Base-by-base conservation (phyloP, 2,797 vertebrate species). In the Delichon dasypus region DNA sequence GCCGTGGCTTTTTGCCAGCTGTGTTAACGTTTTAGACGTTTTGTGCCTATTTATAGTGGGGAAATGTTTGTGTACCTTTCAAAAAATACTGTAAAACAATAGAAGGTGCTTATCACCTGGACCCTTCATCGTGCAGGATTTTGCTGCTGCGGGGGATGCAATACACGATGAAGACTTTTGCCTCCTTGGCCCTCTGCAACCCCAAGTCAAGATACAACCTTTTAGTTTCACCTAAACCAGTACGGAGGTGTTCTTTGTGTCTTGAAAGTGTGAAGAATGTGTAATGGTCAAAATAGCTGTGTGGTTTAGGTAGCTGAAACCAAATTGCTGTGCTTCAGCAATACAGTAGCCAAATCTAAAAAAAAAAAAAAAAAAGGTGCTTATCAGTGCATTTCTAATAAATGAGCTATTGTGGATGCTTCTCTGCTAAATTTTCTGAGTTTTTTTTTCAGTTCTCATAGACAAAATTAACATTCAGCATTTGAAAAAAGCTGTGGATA, bases 21-120 rank as follows among this genome's bases (percentile, higher is more conserved):
- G 0, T 6, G 10, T 47, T 53, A 45, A 23, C 2, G 0, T 48
- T 71, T 74, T 34, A 26, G 77, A 29, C 4, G 1, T n/a, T 80
- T 27, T 30, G 7, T 51, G 11, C 1, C 0, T 48, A 3, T 61
- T 84, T 44, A 5, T 14, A 5, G 16, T 10, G 60, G 29, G 48
- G 42, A 65, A 40, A 40, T n/a, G 10, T 26, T 71, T 21, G 4
- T 22, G 10, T 67, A 53, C 36, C 36, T 76, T 19, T 48, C 1
- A 38, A 9, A 30, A 55, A 75, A 20, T 32, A 14, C 34, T 19
- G 1, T 54, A 26, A 17, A 29, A 17, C 32, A 53, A 19, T 7
- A 32, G 32, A 42, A 84, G 38, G 13, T 60, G 27, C 25, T 81
- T 38, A 7, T 27, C 15, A 58, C 4, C 21, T 76, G n/a, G 30